Conservation (phyloP, 2,113 vertebrate genomes). For the Narcine bancroftii region DNA sequence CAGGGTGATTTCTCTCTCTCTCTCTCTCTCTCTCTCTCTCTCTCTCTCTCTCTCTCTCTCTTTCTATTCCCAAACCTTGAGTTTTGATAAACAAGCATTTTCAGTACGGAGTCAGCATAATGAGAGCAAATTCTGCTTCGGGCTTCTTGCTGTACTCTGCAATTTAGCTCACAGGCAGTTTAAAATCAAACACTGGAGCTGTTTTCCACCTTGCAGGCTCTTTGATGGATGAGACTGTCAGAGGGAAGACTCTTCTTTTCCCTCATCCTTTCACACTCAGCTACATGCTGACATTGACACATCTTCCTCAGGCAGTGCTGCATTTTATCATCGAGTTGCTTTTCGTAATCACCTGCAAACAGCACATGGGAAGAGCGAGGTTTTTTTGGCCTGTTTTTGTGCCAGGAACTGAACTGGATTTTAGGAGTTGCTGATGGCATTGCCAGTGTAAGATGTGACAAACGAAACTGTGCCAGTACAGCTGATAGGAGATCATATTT, state of each 20-base stretch:
- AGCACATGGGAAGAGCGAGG: background rate
- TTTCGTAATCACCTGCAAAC: slow-evolving; percentile 27
- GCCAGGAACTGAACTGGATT: background rate
- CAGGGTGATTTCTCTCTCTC: background rate
- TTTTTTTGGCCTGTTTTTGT: background rate
- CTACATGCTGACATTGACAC: slow-evolving; percentile 35
- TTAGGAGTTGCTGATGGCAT: background rate
- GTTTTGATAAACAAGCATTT: slow-evolving; percentile 29
- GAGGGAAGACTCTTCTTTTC: slow-evolving; percentile 31
- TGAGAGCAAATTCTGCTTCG: slow-evolving; percentile 15
- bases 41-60: too few relatives aligned
- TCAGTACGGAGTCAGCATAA: slow-evolving; percentile 24
- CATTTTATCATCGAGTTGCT: slow-evolving; percentile 27
- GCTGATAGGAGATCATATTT: background rate
- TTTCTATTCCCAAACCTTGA: slow-evolving; percentile 12
- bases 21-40: background rate
- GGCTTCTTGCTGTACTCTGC: slow-evolving; percentile 23
- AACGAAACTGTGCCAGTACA: background rate
- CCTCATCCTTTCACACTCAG: slow-evolving; percentile 27
- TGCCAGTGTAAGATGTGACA: background rate
- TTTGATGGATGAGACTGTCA: slow-evolving; percentile 39
- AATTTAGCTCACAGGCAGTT: slow-evolving; percentile 35
- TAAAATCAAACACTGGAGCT: slow-evolving; percentile 35
- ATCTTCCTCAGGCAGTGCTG: slow-evolving; percentile 29
- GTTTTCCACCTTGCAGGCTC: slow-evolving; percentile 36